Base-by-base conservation (phyloP, 1,140 invertebrate species). In the Drosophila obscura region DNA sequence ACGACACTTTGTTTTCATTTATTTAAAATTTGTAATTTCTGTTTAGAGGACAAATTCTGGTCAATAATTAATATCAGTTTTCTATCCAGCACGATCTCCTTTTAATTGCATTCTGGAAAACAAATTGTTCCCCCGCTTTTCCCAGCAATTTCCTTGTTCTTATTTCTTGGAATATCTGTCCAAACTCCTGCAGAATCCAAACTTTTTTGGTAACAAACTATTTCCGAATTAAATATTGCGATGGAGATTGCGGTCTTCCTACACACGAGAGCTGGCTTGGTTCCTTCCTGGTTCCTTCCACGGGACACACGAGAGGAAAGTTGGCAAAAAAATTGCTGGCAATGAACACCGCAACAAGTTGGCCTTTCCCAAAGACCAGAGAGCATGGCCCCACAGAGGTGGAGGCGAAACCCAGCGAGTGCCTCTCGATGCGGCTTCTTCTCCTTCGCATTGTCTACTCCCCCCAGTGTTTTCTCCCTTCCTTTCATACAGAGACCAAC, bases 281-380 rank as follows among this genome's bases (percentile, higher is more conserved):
- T n/a, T 9, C 5, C 9, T 45, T 53, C 31, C 5, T 28, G 19
- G n/a, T 46, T 52, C 16, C 13, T 28, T 11, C 28, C 39, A n/a
- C 9, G 7, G 11, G 28, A 39, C 11, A 24, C 26, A 24, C 22
- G 45, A 35, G n/a, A 22, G 7, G 1, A 11, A 69, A 69, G 51
- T 49, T 41, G 35, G 19, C 64, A 65, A 71, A 35, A 43, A 6
- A 71, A 69, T 58, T 69, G 52, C 67, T 39, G 50, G 64, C 45
- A 69, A 58, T 50, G 52, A 58, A 69, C 35, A 39, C 67, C 67
- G 64, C 67, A 69, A 69, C 67, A 57, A 69, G 45, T 69, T 69
- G 67, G 45, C 13, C 19, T 50, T 50, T 35, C 51, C 35, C n/a
- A 55, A 35, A 15, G 28, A 6, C 24, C 45, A 8, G 26, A 46